phyloP scores from a whole-genome alignment of 1,140 invertebrate genomes.

The Dryas iulia region DNA sequence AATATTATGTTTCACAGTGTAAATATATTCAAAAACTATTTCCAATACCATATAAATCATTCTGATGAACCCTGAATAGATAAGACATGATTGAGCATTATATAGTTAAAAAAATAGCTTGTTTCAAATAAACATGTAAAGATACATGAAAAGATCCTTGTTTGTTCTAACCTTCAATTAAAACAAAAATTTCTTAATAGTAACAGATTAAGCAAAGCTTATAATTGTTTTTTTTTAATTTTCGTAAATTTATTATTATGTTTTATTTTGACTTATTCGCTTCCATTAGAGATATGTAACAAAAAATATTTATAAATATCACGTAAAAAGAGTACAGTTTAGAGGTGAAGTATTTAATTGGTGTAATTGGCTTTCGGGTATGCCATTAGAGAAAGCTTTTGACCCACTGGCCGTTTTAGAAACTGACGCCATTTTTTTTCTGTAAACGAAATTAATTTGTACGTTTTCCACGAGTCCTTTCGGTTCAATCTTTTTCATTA shows the following conservation, averaged over 20 bases:
- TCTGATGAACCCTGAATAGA: too few species aligned
- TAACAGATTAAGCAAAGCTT: background rate
- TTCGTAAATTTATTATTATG: background rate
- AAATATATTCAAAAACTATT: too few species aligned
- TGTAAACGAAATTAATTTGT: slow-evolving; percentile 58
- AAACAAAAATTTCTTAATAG: background rate
- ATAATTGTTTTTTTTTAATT: background rate
- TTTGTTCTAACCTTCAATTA: too few species aligned
- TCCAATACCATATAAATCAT: too few species aligned
- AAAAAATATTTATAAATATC: slow-evolving; percentile 23
- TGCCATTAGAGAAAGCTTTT: slow-evolving; percentile 56
- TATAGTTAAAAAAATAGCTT: too few species aligned
- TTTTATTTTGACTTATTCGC: background rate
- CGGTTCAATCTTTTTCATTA: slow-evolving; percentile 55
- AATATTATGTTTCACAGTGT: too few species aligned
- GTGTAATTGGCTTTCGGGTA: slow-evolving; percentile 66
- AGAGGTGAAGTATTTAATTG: slow-evolving; percentile 68
- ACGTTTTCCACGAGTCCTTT: slow-evolving; percentile 56
- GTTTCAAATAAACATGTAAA: too few species aligned
- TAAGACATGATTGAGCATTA: too few species aligned
- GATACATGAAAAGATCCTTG: too few species aligned
- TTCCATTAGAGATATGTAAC: background rate
- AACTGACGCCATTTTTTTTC: slow-evolving; percentile 58
- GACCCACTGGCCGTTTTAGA: slow-evolving; percentile 46
- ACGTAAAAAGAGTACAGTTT: slow-evolving; percentile 26